These are phyloP conservation scores for Muscicapa striata DNA, from an alignment of 2,797 vertebrate species.

Conservation along the genomic window DNA sequence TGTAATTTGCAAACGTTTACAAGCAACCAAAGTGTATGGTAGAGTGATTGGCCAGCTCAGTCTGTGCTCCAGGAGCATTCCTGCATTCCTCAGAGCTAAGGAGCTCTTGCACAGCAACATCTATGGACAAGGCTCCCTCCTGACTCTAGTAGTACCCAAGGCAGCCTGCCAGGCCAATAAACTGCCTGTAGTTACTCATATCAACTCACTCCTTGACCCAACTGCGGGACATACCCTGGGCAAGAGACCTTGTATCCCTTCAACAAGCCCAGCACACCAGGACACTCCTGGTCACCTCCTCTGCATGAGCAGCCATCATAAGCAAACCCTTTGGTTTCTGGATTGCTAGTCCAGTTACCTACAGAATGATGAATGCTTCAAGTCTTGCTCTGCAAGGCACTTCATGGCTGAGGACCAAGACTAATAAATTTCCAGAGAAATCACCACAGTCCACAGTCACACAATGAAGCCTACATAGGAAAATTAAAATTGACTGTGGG, in stretches of 20 bases:
- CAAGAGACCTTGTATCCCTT: not conserved
- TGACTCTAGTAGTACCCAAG: fast-evolving
- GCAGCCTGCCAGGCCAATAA: not conserved
- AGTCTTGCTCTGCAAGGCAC: not conserved
- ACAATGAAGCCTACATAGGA: not conserved
- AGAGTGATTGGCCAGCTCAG: not conserved
- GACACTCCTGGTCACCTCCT: not conserved
- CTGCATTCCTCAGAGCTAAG: not conserved
- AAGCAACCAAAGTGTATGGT: not conserved
- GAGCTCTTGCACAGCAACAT: not conserved
- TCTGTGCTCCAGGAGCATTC: not conserved
- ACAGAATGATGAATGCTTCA: not conserved
- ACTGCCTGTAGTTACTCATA: not conserved
- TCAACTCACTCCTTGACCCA: not conserved
- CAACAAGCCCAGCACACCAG: fast-evolving
- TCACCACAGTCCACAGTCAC: not conserved
- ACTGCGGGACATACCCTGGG: not conserved
- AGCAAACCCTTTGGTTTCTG: not conserved
- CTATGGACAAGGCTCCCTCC: not conserved
- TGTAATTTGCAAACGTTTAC: not conserved
- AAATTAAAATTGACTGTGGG: not conserved
- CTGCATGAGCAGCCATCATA: not conserved
- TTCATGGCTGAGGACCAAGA: not conserved
- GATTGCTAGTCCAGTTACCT: not conserved
- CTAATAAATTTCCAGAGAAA: not conserved